Conservation (phyloP, 2,113 vertebrate species). For the Paramormyrops kingsleyae region DNA sequence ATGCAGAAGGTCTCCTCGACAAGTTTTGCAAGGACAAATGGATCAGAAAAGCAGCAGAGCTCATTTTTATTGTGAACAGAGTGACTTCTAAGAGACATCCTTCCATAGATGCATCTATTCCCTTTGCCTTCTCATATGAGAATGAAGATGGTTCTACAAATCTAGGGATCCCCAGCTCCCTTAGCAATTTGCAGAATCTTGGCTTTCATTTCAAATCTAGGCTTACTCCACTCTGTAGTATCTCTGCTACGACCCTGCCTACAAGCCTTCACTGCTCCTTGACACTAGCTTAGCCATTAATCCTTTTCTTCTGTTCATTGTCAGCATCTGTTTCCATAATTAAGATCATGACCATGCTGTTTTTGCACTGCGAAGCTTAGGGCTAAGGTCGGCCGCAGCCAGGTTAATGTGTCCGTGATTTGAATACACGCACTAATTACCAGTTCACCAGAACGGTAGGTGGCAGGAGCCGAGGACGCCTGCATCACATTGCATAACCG, state of each 20-base stretch:
- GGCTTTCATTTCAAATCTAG: neutral
- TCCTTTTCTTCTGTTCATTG: neutral
- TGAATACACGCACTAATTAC: neutral
- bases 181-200: neutral
- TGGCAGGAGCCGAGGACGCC: neutral
- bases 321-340: neutral
- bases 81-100: neutral
- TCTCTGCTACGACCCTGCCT: neutral
- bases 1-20: neutral
- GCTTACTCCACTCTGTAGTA: neutral
- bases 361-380: neutral
- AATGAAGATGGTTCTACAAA: neutral
- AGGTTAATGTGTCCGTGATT: neutral
- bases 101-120: neutral
- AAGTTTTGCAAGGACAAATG: neutral
- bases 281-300: neutral
- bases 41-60: neutral
- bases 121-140: neutral
- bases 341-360: neutral
- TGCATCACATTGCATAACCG: neutral
- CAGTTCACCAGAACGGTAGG: neutral
- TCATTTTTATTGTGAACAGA: neutral
- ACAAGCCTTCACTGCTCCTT: neutral
- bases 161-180: neutral
- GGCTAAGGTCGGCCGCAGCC: neutral